Evolutionary conservation across 2,113 vertebrate genomes (phyloP), one percentile per base, ranked within the genome.

Genomic region (Cacatua alba): DNA sequence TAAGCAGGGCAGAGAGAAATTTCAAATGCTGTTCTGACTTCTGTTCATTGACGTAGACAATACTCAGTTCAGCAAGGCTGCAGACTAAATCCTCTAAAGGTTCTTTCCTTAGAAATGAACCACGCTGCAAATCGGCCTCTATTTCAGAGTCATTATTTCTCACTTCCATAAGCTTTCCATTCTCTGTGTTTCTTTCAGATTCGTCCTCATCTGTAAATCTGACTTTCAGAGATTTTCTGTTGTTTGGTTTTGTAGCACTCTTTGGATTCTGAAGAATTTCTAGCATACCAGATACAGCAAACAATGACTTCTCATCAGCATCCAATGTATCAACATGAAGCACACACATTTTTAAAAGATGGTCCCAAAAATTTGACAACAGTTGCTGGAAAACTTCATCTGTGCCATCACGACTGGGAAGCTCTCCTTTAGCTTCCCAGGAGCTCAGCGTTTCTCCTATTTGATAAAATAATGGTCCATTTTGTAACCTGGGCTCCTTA

Each of bases 41-140:
- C 37, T 97, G 98, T 86, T 99, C 98, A 43, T 97, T 98, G 92
- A 99, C 97, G 82, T 99, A 98, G 35, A 97, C 98, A 96, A 99
- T 98, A 91, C 98, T 99, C 74, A 99, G 96, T 82, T 98, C 98
- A 17, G 98, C 98, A 85, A 99, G 98, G 92, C 93, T 98, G 97
- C 99, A 99, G 68, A 99, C 99, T 46, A 99, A 97, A 65, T 98
- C 98, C 97, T 99, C 98, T 93, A 99, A 97, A 96, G 98, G 98
- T 70, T 98, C 97, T 29, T 97, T 97, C 88, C 98, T 97, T 25
- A 94, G 64, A 26, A 8, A 37, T 24, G 96, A 98, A 48, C 71
- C 8, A 51, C 53, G 23, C 24, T 92, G 75, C 21, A 83, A 48
- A 25, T 68, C 69, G 79, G 88, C 29, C 62, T 63, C 87, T 76